These are phyloP conservation scores for Sander vitreus DNA, from an alignment of 2,113 vertebrate species.

Conservation along the genomic window DNA sequence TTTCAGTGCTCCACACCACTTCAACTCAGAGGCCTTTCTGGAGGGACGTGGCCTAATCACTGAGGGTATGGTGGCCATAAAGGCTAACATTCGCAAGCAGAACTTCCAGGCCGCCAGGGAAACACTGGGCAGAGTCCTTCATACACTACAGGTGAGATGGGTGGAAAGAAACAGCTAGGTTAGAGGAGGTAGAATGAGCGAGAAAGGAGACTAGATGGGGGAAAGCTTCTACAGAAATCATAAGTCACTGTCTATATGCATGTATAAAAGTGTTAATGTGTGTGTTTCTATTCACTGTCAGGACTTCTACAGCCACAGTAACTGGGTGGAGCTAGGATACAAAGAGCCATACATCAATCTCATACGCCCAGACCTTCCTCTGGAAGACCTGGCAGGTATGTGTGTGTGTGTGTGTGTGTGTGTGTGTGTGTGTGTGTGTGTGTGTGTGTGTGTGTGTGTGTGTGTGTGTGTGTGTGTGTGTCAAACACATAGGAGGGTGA, in stretches of 20 bases:
- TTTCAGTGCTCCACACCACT: slow-evolving; percentile 77
- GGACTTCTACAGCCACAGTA: slow-evolving; percentile 86
- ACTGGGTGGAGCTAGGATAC: slow-evolving; percentile 84
- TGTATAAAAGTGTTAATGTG: background rate
- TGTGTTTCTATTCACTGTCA: slow-evolving; percentile 38
- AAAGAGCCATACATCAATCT: slow-evolving; percentile 75
- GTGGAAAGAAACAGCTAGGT: background rate
- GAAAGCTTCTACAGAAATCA: background rate
- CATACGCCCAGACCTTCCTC: slow-evolving; percentile 68
- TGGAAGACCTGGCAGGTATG: slow-evolving; percentile 82
- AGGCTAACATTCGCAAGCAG: slow-evolving; percentile 64
- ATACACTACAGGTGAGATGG: slow-evolving; percentile 79
- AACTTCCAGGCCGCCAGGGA: slow-evolving; percentile 81
- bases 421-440: background rate
- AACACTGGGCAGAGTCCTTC: slow-evolving; percentile 78
- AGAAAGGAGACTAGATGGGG: background rate
- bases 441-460: background rate
- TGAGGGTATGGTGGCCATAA: slow-evolving; percentile 65
- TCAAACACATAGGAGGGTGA: background rate
- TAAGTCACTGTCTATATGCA: background rate
- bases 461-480: background rate
- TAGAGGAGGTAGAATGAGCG: background rate
- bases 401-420: background rate
- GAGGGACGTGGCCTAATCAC: slow-evolving; percentile 75
- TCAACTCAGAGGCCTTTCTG: slow-evolving; percentile 79